Percentiles rank a stretch among this genome's conserved stretches.
phyloP scores from a whole-genome alignment of 1,140 invertebrate genomes.

The Heterodera schachtii region DNA sequence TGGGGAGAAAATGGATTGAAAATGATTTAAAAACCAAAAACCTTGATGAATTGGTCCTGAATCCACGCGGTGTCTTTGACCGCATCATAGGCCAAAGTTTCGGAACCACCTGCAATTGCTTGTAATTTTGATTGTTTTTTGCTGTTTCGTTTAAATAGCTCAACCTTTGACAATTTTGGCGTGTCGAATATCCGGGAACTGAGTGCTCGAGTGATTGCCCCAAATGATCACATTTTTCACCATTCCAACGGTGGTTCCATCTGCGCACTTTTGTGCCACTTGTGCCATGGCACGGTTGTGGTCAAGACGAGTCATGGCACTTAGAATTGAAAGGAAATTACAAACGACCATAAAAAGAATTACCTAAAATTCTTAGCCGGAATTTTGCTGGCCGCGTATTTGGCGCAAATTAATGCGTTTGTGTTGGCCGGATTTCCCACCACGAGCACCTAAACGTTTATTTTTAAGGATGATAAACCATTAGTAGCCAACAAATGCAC shows the following conservation, averaged over 20 bases:
- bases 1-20: background rate
- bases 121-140: background rate
- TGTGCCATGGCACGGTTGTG: slow-evolving; percentile 92
- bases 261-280: slow-evolving; percentile 70
- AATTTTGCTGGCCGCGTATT: slow-evolving; percentile 95
- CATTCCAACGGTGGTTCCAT: slow-evolving; percentile 71
- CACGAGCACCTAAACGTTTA: slow-evolving; percentile 74
- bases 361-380: slow-evolving; percentile 87
- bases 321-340: slow-evolving; percentile 26
- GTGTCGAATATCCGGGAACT: slow-evolving; percentile 92
- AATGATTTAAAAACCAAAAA: slow-evolving; percentile 42
- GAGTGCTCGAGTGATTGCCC: slow-evolving; percentile 99
- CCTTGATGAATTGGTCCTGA: slow-evolving; percentile 78
- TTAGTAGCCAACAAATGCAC: background rate
- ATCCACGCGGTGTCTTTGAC: slow-evolving; percentile 83
- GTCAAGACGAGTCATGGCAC: slow-evolving; percentile 95
- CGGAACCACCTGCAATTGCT: slow-evolving; percentile 45
- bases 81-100: slow-evolving; percentile 72
- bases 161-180: slow-evolving; percentile 70
- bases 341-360: slow-evolving; percentile 13
- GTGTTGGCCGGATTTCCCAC: slow-evolving; percentile 99
- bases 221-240: slow-evolving; percentile 93
- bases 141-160: background rate
- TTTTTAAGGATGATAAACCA: background rate
- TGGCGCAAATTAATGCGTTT: slow-evolving; percentile 87